Evolutionary conservation across 1,140 invertebrate genomes (phyloP), one percentile per base, ranked within the genome.

Genomic region (Nebria ingens): DNA sequence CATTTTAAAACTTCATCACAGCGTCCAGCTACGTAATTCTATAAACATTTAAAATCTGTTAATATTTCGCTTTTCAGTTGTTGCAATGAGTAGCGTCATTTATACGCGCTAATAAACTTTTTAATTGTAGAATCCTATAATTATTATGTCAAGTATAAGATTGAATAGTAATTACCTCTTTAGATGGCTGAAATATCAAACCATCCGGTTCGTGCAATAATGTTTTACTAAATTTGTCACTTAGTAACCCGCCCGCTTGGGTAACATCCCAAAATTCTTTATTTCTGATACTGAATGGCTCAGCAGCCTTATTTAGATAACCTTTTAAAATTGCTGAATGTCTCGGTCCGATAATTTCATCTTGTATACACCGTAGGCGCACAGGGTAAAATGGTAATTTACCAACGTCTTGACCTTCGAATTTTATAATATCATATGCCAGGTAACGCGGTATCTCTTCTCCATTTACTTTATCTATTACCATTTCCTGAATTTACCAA

Each of bases 191-290:
- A 69, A 98, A 99, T 63, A 99, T 95, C 0, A 99, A 76, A 45
- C 97, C 97, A 71, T 99, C 97, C 0, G 96, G 93, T 72, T 98
- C 93, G 67, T 99, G 97, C 19, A 80, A 77, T 1, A 99, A 72
- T 51, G 86, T 80, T 58, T 83, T 83, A 0, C 85, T 79, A 72
- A 99, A 98, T 65, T 92, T 91, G 50, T 89, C 85, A 54, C 87
- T 81, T 13, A 98, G 73, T 15, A 98, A 71, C 65, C 79, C 83
- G 19, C 67, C 71, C 11, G 83, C 75, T 61, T 83, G 78, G 0
- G 74, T 76, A 0, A 97, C 70, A 51, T 89, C 85, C 84, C 86
- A 98, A 73, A 98, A 98, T 20, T 87, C 80, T 71, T 98, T 98
- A 19, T 80, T 68, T 22, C 93, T 74, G 1, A 98, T 77, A 58